Base-by-base conservation (phyloP, 2,797 vertebrate species). In the Nyctibius grandis region DNA sequence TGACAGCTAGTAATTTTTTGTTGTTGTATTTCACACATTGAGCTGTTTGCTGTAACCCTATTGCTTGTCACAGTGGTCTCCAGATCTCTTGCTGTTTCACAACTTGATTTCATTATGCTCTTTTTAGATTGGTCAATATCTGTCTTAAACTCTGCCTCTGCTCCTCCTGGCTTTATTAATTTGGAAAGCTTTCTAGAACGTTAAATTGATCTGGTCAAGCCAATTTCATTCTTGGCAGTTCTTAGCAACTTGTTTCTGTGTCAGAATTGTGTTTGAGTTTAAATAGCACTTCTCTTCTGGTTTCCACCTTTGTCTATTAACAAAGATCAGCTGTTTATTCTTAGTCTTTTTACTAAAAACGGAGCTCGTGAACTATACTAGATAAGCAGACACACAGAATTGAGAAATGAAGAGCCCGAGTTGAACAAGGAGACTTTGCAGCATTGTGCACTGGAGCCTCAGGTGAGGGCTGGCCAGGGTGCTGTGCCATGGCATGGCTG, bases 391-490 rank as follows among this genome's bases (percentile, higher is more conserved):
- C 26, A 33, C 22, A 20, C 48, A 28, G 8, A 59, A 18, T 3
- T 70, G 29, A 34, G 44, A 51, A 47, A 0, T 9, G 33, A 75
- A 65, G 50, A 89, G 34, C 44, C 31, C 5, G 13, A 8, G 51
- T 2, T 82, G 48, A 53, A 38, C 13, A 38, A 31, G 57, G 91
- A 15, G 23, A 8, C 15, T 10, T 51, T n/a, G 74, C 53, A 68
- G 42, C 29, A 1, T 3, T 21, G 29, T 28, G 6, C 6, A 3
- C 5, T 8, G 48, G 40, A 70, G 38, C 68, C 21, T 45, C 23
- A 36, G 36, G 20, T 34, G 69, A 36, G 59, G n/a, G 8, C 16
- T 31, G 0, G 0, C 7, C 4, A 9, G 26, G 16, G 9, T 61
- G 40, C 59, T 42, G 23, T 61, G 75, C 42, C 3, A 1, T 22